These are phyloP conservation scores for Periphyllus acericola DNA, from an alignment of 2,888 invertebrate genomes.

Conservation along the genomic window DNA sequence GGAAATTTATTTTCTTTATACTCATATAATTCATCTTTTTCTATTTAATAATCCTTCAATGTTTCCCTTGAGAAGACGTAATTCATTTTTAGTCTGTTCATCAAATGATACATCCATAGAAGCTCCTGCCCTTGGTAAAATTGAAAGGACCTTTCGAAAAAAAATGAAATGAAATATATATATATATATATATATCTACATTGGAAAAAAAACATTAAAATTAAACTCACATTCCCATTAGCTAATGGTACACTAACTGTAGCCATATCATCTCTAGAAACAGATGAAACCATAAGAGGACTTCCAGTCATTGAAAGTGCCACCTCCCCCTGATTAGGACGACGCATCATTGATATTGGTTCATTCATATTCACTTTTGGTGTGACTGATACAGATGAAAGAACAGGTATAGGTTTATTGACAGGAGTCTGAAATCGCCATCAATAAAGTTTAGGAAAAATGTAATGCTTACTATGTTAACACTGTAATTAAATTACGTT, in stretches of 20 bases:
- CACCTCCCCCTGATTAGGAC: slow-evolving; percentile 62
- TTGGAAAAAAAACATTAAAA: background rate
- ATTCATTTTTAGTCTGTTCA: slow-evolving; percentile 57
- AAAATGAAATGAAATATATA: background rate
- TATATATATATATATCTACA: background rate
- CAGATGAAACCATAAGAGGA: slow-evolving; percentile 62
- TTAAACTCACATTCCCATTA: slow-evolving; percentile 59
- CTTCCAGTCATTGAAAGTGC: slow-evolving; percentile 63
- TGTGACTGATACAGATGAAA: slow-evolving; percentile 50
- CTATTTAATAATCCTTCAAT: slow-evolving; percentile 49
- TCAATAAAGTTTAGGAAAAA: background rate
- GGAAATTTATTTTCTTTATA: background rate
- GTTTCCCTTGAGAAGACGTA: slow-evolving; percentile 49
- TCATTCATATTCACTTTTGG: slow-evolving; percentile 63
- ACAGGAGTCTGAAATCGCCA: slow-evolving; percentile 57
- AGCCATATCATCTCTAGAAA: slow-evolving; percentile 61
- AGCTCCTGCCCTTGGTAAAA: slow-evolving; percentile 61
- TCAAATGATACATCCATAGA: slow-evolving; percentile 54
- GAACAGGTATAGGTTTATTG: slow-evolving; percentile 35
- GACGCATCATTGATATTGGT: slow-evolving; percentile 62
- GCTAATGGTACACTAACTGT: slow-evolving; percentile 62
- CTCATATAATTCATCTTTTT: background rate
- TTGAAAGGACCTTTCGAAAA: slow-evolving; percentile 53
- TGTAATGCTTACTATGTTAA: background rate
- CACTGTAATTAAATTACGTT: too few species aligned